Conservation (phyloP, 2,113 vertebrate genomes). For the Rhinogobius similis region DNA sequence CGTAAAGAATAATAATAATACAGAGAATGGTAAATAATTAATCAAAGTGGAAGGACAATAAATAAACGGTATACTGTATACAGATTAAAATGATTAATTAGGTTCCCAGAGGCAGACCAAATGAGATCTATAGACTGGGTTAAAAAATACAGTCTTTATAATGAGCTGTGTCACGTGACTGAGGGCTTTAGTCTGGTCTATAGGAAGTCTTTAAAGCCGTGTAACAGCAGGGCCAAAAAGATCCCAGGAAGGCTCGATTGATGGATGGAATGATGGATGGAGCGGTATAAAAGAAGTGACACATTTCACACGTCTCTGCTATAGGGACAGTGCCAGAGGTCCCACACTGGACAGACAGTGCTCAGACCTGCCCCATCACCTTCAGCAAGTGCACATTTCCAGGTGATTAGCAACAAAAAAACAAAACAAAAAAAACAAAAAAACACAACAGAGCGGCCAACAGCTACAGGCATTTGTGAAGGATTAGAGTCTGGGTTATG, state of each 20-base stretch:
- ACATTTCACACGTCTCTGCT: slow-evolving; percentile 70
- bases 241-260: slow-evolving; percentile 19
- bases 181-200: background rate
- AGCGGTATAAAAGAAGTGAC: slow-evolving; percentile 47
- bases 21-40: background rate
- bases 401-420: slow-evolving; percentile 48
- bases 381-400: slow-evolving; percentile 44
- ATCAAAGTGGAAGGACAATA: background rate
- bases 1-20: no score
- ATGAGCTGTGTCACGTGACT: background rate
- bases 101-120: background rate
- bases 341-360: slow-evolving; percentile 32
- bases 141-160: background rate
- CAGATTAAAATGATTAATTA: no score
- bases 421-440: no score
- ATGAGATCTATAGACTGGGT: no score
- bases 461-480: slow-evolving; percentile 17
- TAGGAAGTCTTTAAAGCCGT: background rate
- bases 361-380: slow-evolving; percentile 44
- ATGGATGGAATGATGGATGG: slow-evolving; percentile 19
- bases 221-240: slow-evolving; percentile 17
- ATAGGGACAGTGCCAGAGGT: slow-evolving; percentile 37
- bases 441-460: slow-evolving; percentile 58
- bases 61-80: no score
- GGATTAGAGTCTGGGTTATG: no score